Conservation (phyloP, 2,888 invertebrate genomes). For the Rhimphoctona megacephalus region DNA sequence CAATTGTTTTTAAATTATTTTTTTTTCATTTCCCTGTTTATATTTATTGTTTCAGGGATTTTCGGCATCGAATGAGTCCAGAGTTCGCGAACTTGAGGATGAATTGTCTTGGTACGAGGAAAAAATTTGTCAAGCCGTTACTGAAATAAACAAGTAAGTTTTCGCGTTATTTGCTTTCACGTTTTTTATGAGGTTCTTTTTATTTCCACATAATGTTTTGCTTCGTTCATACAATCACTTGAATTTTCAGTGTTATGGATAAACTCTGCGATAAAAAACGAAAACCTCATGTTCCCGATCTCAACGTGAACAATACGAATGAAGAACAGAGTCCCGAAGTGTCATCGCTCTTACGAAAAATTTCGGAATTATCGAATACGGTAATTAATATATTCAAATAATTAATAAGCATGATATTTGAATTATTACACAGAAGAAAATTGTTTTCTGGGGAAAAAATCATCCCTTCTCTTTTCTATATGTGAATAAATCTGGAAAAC, state of each 20-base stretch:
- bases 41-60: conserved; percentile 71
- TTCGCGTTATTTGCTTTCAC: conserved; percentile 1
- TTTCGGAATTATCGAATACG: conserved; percentile 63
- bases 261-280: conserved; percentile 30
- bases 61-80: conserved; percentile 64
- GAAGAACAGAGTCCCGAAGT: conserved; percentile 53
- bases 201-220: background rate
- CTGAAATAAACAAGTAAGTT: conserved; percentile 69
- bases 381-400: conserved; percentile 20
- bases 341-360: conserved; percentile 58
- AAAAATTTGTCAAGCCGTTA: conserved; percentile 66
- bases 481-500: no score
- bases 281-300: conserved; percentile 30
- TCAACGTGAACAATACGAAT: conserved; percentile 10
- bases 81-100: conserved; percentile 71
- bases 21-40: background rate
- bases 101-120: conserved; percentile 72
- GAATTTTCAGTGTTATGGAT: conserved; percentile 57
- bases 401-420: background rate
- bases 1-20: background rate
- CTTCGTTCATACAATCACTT: background rate
- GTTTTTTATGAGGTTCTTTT: background rate
- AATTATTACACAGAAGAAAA: background rate
- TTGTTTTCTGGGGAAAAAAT: background rate
- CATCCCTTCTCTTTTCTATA: background rate